Percentiles rank a stretch among this genome's conserved stretches.
Evolutionary conservation across 2,797 vertebrate genomes (phyloP).

Genomic region (Dendrocincla fuliginosa): DNA sequence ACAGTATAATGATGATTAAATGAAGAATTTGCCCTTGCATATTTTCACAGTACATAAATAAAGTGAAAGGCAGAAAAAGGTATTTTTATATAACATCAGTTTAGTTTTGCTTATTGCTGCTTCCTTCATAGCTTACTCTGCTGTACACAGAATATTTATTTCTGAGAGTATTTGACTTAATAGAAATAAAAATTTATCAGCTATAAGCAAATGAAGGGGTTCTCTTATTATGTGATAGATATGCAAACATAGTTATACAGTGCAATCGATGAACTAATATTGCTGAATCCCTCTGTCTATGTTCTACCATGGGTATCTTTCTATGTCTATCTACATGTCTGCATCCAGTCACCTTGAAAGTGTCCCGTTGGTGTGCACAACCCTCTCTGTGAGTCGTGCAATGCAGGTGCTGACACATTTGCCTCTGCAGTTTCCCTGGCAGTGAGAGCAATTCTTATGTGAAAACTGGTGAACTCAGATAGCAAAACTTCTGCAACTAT

Average conservation of each 20-base stretch:
- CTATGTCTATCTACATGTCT: neutral
- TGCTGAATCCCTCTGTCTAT: neutral
- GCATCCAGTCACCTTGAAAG: neutral
- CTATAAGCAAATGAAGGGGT: neutral
- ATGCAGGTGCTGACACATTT: neutral
- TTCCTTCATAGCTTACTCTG: neutral
- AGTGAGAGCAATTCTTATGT: neutral
- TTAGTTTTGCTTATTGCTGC: neutral
- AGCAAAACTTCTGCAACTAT: neutral
- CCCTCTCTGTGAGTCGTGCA: neutral
- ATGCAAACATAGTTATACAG: neutral
- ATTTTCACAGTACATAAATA: neutral
- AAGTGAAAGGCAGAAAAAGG: neutral
- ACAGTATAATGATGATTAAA: neutral
- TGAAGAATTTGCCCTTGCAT: neutral
- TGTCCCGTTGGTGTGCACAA: neutral
- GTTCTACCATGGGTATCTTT: neutral
- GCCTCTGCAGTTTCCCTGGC: neutral
- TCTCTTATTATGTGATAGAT: neutral
- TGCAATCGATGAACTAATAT: neutral
- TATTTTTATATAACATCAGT: neutral
- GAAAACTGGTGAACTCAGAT: slow-evolving; percentile 5
- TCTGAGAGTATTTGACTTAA: neutral
- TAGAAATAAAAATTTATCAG: neutral
- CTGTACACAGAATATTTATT: neutral